Base-by-base conservation (phyloP, 1,140 invertebrate genomes). In the Sinella curviseta region DNA sequence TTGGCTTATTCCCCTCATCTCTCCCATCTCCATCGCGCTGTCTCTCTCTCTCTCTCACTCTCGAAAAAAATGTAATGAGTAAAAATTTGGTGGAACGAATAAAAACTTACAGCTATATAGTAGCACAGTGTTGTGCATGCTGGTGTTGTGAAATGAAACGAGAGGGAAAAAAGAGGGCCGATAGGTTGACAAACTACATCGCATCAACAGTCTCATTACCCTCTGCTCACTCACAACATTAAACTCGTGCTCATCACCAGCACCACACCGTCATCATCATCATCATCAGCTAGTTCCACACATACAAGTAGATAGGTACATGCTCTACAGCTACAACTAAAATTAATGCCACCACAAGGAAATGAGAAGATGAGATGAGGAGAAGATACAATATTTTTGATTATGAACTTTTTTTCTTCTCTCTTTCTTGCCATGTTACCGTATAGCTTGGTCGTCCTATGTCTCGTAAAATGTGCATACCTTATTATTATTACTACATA, bases 161-260 rank as follows among this genome's bases (percentile, higher is more conserved):
- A 26, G 57, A 65, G 57, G 31, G 30, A 24, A 60, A 26, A 60
- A 60, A 60, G 65, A 70, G 65, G 65, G 65, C 65, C 65, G 65
- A 70, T 70, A 70, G 65, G 65, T 70, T 70, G 65, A 70, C 65
- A 70, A 70, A 70, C 65, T 70, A 70, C 65, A 70, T 70, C 8
- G 65, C 65, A 70, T 33, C 65, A 70, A 8, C 65, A 70, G 8
- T 24, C 8, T 70, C 65, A 70, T 70, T 33, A 70, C 65, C 65
- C 65, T 70, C 30, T 33, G 65, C n/a, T n/a, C 39, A 48, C 39
- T 65, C 57, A 65, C 57, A n/a, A 65, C 57, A 70, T 70, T 70
- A 31, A 70, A 33, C 30, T 70, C 31, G 65, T 12, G 8, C 65
- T 70, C 65, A 70, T 70, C 65, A 48, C 39, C 20, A 8, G 39